Evolutionary conservation across 2,113 vertebrate genomes (phyloP).

Genomic region (Engystomops pustulosus): DNA sequence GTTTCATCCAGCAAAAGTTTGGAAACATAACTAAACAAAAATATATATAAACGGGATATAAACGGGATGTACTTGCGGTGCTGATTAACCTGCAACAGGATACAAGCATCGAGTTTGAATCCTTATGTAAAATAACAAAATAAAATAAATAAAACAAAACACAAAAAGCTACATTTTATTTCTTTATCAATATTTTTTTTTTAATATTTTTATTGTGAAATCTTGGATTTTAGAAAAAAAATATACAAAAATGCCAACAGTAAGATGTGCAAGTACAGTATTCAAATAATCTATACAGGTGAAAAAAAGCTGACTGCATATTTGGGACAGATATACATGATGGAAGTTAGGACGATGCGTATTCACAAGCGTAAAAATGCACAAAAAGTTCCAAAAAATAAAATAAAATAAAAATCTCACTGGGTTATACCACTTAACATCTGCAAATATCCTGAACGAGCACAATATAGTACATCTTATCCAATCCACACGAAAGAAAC

Average conservation of each 20-base stretch:
- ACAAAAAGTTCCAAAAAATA: slow-evolving; percentile 67
- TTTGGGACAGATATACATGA: slow-evolving; percentile 80
- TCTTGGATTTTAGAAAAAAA: slow-evolving; percentile 92
- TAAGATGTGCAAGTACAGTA: slow-evolving; percentile 83
- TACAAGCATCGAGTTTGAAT: too few relatives aligned
- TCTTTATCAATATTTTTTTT: not conserved
- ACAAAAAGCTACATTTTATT: too few relatives aligned
- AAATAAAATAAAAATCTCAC: slow-evolving; percentile 62
- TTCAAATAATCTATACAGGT: slow-evolving; percentile 77
- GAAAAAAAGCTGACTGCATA: slow-evolving; percentile 78
- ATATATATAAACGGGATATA: too few relatives aligned
- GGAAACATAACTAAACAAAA: too few relatives aligned
- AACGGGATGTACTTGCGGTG: too few relatives aligned
- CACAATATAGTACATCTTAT: slow-evolving; percentile 76
- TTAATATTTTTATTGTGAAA: slow-evolving; percentile 90
- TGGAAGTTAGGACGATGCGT: slow-evolving; percentile 77
- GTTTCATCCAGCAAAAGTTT: too few relatives aligned
- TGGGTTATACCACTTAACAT: slow-evolving; percentile 79
- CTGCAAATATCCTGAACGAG: slow-evolving; percentile 72
- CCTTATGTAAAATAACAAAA: too few relatives aligned
- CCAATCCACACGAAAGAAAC: slow-evolving; percentile 71
- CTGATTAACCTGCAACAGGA: too few relatives aligned
- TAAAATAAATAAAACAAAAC: not conserved
- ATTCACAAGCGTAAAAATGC: slow-evolving; percentile 86
- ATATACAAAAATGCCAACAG: slow-evolving; percentile 89